Percentiles rank a stretch among this genome's conserved stretches.
Conservation (phyloP, 2,797 vertebrate species). For the Meda fulgida region DNA sequence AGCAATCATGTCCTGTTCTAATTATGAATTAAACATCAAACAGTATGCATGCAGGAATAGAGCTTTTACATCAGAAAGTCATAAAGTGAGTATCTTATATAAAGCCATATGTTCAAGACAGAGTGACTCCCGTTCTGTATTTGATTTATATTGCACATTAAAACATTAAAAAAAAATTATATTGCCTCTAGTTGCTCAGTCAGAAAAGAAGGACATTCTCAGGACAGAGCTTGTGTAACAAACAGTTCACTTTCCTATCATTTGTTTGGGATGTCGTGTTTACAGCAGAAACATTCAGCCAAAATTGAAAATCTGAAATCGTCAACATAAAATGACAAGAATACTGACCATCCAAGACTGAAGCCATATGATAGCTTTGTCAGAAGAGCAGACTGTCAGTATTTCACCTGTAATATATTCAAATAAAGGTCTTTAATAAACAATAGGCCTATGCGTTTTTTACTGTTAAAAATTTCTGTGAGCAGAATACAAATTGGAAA, state of each 20-base stretch:
- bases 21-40: conserved; percentile 54
- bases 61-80: conserved; percentile 50
- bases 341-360: background rate
- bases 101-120: conserved; percentile 33
- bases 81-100: background rate
- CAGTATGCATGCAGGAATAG: conserved; percentile 24
- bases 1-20: conserved; percentile 48
- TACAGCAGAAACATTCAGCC: background rate
- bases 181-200: conserved; percentile 24
- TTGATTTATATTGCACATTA: conserved; percentile 57
- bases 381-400: background rate
- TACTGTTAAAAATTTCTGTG: no score
- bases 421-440: no score
- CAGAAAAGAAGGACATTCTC: conserved; percentile 10
- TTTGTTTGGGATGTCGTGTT: conserved; percentile 27
- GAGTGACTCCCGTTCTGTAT: conserved; percentile 41
- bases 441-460: no score
- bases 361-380: background rate
- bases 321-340: background rate
- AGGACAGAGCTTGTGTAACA: conserved; percentile 19
- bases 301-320: background rate
- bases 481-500: no score
- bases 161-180: no score
- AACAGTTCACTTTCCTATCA: conserved; percentile 38
- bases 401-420: background rate